A percentile compares a stretch with the other conserved stretches of the same genome.
Evolutionary conservation across 2,113 vertebrate genomes (phyloP).

Genomic region (Etia nguti): DNA sequence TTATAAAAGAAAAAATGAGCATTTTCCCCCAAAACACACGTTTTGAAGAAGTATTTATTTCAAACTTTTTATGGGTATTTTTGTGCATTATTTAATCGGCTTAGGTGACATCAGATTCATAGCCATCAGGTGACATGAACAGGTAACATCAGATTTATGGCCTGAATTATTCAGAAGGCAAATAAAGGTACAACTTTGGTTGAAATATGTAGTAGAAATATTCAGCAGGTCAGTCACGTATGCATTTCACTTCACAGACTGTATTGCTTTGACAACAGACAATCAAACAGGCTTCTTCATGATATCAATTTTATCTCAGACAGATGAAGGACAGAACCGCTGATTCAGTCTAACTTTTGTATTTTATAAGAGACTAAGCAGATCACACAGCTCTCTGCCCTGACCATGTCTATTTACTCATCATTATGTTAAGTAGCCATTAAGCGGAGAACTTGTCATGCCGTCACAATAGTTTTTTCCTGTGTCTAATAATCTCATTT

Average conservation of each 20-base stretch:
- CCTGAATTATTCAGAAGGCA: not conserved
- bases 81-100: not conserved
- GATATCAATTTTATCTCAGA: not conserved
- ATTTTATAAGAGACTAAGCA: slow-evolving; percentile 6
- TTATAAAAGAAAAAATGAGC: not conserved
- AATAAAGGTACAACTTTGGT: not conserved
- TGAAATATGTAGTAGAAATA: not conserved
- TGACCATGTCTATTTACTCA: slow-evolving; percentile 48
- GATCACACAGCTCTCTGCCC: not conserved
- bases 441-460: slow-evolving; percentile 27
- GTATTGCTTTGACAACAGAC: not conserved
- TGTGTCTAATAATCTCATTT: slow-evolving; percentile 9
- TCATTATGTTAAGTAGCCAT: slow-evolving; percentile 43
- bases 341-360: not conserved
- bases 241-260: not conserved
- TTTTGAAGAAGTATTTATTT: not conserved
- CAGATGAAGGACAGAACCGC: not conserved
- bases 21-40: not conserved
- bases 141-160: not conserved
- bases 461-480: slow-evolving; percentile 38
- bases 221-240: not conserved
- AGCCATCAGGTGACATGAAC: not conserved
- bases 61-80: not conserved
- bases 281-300: not conserved
- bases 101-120: not conserved